Conservation (phyloP, 2,888 invertebrate genomes). For the Hirtodrosophila cameraria region DNA sequence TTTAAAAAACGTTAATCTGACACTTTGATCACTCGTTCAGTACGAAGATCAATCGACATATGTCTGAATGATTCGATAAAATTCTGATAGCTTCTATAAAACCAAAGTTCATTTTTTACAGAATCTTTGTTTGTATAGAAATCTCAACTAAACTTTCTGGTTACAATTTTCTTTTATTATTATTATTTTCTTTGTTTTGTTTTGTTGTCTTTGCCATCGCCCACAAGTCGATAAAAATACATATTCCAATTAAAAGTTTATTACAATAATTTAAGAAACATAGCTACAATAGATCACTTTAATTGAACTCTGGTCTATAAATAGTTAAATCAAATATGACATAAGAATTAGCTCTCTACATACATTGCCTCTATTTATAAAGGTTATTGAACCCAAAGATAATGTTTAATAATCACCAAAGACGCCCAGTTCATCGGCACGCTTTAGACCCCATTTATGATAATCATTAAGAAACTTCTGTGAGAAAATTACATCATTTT, state of each 20-base stretch:
- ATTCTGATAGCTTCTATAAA: too few species aligned
- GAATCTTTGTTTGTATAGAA: too few species aligned
- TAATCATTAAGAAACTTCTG: slow-evolving; percentile 66
- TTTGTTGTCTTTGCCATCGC: not conserved
- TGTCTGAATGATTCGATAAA: too few species aligned
- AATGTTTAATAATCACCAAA: slow-evolving; percentile 64
- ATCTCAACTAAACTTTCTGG: too few species aligned
- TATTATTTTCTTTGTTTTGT: not conserved
- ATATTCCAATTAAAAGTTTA: slow-evolving; percentile 14
- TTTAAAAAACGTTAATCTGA: too few species aligned
- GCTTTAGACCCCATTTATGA: slow-evolving; percentile 70
- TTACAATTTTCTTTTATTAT: not conserved
- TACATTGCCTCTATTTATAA: not conserved
- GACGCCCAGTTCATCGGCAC: slow-evolving; percentile 74
- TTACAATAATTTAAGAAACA: slow-evolving; percentile 7
- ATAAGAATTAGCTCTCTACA: slow-evolving; percentile 7
- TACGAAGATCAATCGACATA: too few species aligned
- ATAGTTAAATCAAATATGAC: slow-evolving; percentile 13
- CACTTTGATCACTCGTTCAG: too few species aligned
- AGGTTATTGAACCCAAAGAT: slow-evolving; percentile 1
- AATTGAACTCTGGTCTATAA: slow-evolving; percentile 42
- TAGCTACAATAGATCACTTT: slow-evolving; percentile 25
- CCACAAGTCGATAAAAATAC: not conserved
- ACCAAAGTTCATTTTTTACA: too few species aligned
- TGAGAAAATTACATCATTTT: slow-evolving; percentile 63